A percentile compares a stretch with the other conserved stretches of the same genome.
Conservation (phyloP, 2,888 invertebrate genomes). For the Drepana falcataria region DNA sequence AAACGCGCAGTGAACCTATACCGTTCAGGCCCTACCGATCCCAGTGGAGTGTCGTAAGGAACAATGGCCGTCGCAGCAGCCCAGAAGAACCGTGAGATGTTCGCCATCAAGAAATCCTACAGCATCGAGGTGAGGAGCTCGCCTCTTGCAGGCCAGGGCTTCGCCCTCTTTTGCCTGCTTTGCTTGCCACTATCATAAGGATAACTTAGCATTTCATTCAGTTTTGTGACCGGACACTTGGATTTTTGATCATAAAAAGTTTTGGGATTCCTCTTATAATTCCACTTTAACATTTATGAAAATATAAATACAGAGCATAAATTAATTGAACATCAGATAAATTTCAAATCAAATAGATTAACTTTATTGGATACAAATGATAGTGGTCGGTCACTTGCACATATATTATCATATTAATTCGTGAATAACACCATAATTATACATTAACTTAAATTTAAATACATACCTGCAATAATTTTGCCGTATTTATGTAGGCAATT, state of each 20-base stretch:
- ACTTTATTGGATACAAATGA: too few species aligned
- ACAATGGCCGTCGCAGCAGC: conserved; percentile 94
- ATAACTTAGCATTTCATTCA: conserved; percentile 16
- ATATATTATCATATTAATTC: too few species aligned
- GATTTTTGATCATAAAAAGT: conserved; percentile 10
- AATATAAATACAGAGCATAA: too few species aligned
- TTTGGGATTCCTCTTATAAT: background rate
- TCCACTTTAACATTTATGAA: background rate
- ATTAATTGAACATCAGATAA: too few species aligned
- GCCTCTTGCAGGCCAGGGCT: conserved; percentile 16
- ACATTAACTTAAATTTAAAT: too few species aligned
- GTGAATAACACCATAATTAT: too few species aligned
- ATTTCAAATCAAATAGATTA: too few species aligned
- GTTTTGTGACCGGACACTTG: conserved; percentile 22
- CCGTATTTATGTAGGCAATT: too few species aligned
- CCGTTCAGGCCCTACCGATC: conserved; percentile 72
- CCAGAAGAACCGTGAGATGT: conserved; percentile 96
- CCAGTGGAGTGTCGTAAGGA: conserved; percentile 69
- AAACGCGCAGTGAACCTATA: conserved; percentile 73
- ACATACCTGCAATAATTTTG: too few species aligned
- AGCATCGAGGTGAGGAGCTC: conserved; percentile 93
- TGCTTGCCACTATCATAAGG: conserved; percentile 24
- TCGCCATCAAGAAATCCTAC: conserved; percentile 98
- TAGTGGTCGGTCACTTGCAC: too few species aligned
- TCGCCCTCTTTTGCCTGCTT: conserved; percentile 14